phyloP scores from a whole-genome alignment of 1,140 invertebrate genomes.

The Drosophila repletoides region DNA sequence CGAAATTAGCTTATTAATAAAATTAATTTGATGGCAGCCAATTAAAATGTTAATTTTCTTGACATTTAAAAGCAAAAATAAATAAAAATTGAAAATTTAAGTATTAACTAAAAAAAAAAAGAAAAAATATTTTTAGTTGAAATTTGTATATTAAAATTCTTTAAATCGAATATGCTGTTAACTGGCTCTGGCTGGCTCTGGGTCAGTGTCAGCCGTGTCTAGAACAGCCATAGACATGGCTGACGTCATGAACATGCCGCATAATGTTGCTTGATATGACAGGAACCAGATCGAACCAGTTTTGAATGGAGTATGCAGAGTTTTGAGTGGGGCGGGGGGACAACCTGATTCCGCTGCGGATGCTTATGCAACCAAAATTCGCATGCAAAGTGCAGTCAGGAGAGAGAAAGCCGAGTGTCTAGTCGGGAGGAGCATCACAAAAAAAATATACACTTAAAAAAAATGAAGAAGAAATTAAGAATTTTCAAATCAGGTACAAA shows the following conservation, averaged over 20 bases:
- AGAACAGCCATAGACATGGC: constrained; percentile 13
- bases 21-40: too few relatives aligned
- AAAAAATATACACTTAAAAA: neutral
- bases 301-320: too few relatives aligned
- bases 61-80: neutral
- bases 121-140: neutral
- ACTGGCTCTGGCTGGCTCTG: constrained; percentile 15
- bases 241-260: constrained; percentile 25
- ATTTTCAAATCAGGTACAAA: too few relatives aligned
- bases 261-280: neutral
- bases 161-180: too few relatives aligned
- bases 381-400: constrained; percentile 13
- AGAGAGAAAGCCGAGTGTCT: neutral
- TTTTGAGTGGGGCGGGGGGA: neutral
- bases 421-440: neutral
- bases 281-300: constrained; percentile 16
- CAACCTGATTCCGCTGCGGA: neutral
- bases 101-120: neutral
- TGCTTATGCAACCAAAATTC: constrained; percentile 33
- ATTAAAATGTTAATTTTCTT: too few relatives aligned
- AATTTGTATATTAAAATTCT: neutral
- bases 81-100: constrained; percentile 3
- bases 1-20: too few relatives aligned
- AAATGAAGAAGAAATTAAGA: neutral
- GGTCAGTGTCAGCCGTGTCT: constrained; percentile 32